These are phyloP conservation scores for Eremobia ochroleuca DNA, from an alignment of 2,888 invertebrate species.

Conservation along the genomic window DNA sequence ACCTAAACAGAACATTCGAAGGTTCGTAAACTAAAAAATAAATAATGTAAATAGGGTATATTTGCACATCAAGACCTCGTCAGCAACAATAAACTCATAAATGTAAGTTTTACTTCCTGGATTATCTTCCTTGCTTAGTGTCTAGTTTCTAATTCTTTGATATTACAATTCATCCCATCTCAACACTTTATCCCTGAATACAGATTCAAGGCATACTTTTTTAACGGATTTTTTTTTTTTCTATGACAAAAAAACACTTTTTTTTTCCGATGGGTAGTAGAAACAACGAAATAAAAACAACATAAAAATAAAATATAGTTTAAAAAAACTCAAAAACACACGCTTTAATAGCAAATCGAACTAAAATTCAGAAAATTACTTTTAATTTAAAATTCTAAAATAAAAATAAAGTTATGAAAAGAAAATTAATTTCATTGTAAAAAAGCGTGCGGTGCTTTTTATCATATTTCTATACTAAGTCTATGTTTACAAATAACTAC, in stretches of 20 bases:
- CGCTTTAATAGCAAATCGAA: too few relatives aligned
- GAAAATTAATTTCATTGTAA: too few relatives aligned
- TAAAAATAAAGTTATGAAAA: too few relatives aligned
- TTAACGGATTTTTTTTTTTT: too few relatives aligned
- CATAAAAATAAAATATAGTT: too few relatives aligned
- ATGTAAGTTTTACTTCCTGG: constrained; percentile 32
- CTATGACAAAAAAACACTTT: too few relatives aligned
- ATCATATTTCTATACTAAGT: too few relatives aligned
- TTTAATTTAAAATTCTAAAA: too few relatives aligned
- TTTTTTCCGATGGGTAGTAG: neutral
- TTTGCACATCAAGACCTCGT: constrained; percentile 48
- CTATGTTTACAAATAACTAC: too few relatives aligned
- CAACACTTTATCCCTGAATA: neutral
- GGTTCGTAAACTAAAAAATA: constrained; percentile 45
- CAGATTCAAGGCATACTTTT: neutral
- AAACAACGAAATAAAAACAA: neutral
- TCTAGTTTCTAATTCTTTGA: neutral
- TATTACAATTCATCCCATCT: neutral
- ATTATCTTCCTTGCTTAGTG: constrained; percentile 7
- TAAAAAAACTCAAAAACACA: too few relatives aligned
- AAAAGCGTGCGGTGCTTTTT: too few relatives aligned
- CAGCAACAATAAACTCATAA: constrained; percentile 29
- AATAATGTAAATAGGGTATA: constrained; percentile 38
- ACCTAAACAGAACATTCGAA: constrained; percentile 37
- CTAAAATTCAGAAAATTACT: too few relatives aligned